Percentiles rank a stretch among this genome's conserved stretches.
Evolutionary conservation across 2,888 invertebrate species (phyloP).

Genomic region (Nesidiocoris tenuis): DNA sequence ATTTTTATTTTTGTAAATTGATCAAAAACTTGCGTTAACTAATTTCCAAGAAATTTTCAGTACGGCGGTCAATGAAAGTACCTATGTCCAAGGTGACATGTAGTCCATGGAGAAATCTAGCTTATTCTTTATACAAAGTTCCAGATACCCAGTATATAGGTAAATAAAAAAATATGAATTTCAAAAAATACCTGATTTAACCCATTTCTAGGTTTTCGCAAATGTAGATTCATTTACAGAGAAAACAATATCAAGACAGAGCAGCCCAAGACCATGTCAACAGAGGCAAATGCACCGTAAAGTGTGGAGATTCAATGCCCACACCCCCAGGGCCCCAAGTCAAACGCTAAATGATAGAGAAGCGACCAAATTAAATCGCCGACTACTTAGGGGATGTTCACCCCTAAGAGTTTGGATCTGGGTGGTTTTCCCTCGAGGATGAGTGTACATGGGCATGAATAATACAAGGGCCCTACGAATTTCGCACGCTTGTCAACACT

Average conservation of each 20-base stretch:
- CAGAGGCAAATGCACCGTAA: constrained; percentile 33
- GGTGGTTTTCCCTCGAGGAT: constrained; percentile 17
- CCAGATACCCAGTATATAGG: too few relatives aligned
- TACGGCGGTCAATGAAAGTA: too few relatives aligned
- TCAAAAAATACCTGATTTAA: too few relatives aligned
- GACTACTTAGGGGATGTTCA: constrained; percentile 33
- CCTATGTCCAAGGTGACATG: too few relatives aligned
- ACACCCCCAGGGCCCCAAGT: constrained; percentile 13
- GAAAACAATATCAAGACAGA: constrained; percentile 20
- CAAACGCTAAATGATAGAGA: constrained; percentile 40
- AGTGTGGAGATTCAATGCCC: constrained; percentile 22
- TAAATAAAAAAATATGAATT: too few relatives aligned
- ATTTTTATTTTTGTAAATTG: too few relatives aligned
- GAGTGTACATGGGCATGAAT: constrained; percentile 33
- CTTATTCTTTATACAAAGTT: too few relatives aligned
- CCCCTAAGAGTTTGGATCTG: background rate
- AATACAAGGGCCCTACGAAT: constrained; percentile 14
- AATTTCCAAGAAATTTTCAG: too few relatives aligned
- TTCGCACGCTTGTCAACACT: constrained; percentile 31
- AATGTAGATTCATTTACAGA: too few relatives aligned
- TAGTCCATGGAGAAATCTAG: too few relatives aligned
- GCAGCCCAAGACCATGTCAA: constrained; percentile 18
- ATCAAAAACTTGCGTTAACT: too few relatives aligned
- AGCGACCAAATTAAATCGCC: constrained; percentile 39
- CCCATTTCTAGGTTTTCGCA: too few relatives aligned